Conservation (phyloP, 2,113 vertebrate genomes). For the Pampusana beccarii region DNA sequence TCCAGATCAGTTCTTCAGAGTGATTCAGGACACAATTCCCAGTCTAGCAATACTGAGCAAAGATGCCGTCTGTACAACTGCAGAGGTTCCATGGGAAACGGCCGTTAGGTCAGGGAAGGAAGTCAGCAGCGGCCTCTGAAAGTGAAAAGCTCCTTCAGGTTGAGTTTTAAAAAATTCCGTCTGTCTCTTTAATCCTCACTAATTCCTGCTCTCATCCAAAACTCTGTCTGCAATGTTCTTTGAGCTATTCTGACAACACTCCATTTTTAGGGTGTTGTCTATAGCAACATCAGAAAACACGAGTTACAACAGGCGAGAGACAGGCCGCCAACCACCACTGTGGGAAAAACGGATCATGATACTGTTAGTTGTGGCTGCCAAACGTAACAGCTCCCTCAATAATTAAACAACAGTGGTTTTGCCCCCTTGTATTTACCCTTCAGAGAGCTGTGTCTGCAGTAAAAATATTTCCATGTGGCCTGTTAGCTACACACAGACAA, state of each 20-base stretch:
- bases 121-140: background rate
- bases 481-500: conserved; percentile 17
- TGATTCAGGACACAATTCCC: background rate
- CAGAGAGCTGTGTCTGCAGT: conserved; percentile 27
- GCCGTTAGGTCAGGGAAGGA: background rate
- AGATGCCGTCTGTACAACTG: background rate
- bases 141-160: conserved; percentile 7
- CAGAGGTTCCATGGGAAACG: background rate
- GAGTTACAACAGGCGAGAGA: background rate
- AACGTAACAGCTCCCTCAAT: conserved; percentile 10
- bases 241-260: background rate
- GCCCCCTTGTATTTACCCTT: conserved; percentile 22
- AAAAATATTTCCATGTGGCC: conserved; percentile 11
- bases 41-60: conserved; percentile 47
- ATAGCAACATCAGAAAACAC: conserved; percentile 7
- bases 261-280: background rate
- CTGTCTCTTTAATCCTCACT: background rate
- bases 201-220: background rate
- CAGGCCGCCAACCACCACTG: background rate
- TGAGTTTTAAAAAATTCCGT: background rate
- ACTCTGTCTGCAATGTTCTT: background rate
- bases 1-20: background rate
- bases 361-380: background rate
- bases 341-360: background rate
- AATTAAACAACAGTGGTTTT: conserved; percentile 29